Evolutionary conservation across 2,888 invertebrate genomes (phyloP).

Genomic region (Gymnosoma rotundatum): DNA sequence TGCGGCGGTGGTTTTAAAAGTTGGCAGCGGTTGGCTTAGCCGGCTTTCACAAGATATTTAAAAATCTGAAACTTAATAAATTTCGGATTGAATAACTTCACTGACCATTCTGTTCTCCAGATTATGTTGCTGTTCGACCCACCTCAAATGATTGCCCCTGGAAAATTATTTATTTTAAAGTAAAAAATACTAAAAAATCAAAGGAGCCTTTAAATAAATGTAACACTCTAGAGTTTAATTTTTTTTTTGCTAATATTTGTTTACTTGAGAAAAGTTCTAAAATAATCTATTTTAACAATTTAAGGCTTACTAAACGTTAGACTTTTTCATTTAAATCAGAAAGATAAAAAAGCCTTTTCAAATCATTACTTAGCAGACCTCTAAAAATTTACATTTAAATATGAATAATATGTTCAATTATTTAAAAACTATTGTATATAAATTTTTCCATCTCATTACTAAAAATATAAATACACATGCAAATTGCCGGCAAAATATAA

Average conservation of each 20-base stretch:
- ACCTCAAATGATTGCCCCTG: no score
- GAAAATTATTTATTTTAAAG: no score
- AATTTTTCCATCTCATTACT: conserved; percentile 37
- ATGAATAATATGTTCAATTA: conserved; percentile 35
- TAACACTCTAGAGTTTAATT: no score
- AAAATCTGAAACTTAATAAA: no score
- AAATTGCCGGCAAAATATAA: conserved; percentile 32
- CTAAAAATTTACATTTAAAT: conserved; percentile 12
- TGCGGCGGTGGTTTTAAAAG: no score
- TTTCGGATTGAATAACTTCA: no score
- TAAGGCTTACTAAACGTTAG: not conserved
- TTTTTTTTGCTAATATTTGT: not conserved
- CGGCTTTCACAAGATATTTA: no score
- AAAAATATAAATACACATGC: conserved; percentile 38
- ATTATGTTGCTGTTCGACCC: no score
- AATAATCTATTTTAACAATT: not conserved
- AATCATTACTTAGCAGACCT: conserved; percentile 4
- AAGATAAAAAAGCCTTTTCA: conserved; percentile 1
- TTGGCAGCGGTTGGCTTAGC: no score
- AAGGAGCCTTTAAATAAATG: no score
- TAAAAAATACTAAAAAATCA: no score
- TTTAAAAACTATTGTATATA: conserved; percentile 17
- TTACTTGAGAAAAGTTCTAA: not conserved
- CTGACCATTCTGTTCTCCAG: no score
- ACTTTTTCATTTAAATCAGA: not conserved